phyloP scores from a whole-genome alignment of 1,140 invertebrate species.

The Bilobella aurantiaca region DNA sequence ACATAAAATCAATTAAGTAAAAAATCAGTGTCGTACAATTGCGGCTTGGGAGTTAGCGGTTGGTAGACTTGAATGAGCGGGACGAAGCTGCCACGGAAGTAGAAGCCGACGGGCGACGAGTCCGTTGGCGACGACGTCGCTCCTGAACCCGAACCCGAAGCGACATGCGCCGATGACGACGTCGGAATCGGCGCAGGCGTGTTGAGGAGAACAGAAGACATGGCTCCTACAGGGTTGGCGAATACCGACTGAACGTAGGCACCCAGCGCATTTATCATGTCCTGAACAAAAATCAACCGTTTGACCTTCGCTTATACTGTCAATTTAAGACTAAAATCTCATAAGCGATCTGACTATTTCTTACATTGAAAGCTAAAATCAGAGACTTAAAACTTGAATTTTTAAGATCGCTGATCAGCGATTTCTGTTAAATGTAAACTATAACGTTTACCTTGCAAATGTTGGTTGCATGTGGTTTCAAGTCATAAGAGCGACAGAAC shows the following conservation, averaged over 20 bases:
- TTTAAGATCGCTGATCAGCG: too few relatives aligned
- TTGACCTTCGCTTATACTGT: too few relatives aligned
- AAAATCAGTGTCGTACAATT: constrained; percentile 74
- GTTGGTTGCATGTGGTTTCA: constrained; percentile 83
- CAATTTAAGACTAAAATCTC: too few relatives aligned
- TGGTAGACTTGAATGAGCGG: constrained; percentile 74
- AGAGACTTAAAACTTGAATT: too few relatives aligned
- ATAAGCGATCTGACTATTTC: too few relatives aligned
- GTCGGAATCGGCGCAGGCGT: constrained; percentile 16
- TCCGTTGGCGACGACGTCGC: constrained; percentile 50
- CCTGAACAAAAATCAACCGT: constrained; percentile 54
- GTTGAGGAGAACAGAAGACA: constrained; percentile 21
- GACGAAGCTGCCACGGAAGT: constrained; percentile 81
- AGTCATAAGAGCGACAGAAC: constrained; percentile 89
- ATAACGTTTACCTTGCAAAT: constrained; percentile 46
- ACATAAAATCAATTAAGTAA: not conserved
- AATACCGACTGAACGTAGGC: constrained; percentile 92
- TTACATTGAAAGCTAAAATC: too few relatives aligned
- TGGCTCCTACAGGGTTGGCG: constrained; percentile 48
- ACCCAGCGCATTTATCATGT: constrained; percentile 89
- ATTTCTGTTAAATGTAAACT: not conserved
- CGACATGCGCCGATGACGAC: constrained; percentile 13
- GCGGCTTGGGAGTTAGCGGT: constrained; percentile 69
- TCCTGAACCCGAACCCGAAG: not conserved
- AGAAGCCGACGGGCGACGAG: constrained; percentile 81